Percentiles rank a stretch among this genome's conserved stretches.
phyloP scores from a whole-genome alignment of 2,888 invertebrate species.

The Drosophila percnosoma region DNA sequence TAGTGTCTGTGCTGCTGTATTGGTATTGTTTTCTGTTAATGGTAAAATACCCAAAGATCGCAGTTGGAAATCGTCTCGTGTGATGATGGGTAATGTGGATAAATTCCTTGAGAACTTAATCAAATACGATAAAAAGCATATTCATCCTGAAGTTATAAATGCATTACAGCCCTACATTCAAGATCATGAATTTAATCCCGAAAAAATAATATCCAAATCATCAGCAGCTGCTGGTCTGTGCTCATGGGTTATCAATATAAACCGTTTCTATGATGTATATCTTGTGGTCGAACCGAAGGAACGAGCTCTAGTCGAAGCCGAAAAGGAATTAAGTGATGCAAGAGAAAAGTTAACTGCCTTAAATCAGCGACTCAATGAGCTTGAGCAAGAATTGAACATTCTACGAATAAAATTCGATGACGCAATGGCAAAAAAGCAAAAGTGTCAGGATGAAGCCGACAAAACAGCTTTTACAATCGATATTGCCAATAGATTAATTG shows the following conservation, averaged over 20 bases:
- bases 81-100: conserved; percentile 96
- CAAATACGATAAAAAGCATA: conserved; percentile 97
- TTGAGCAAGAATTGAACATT: conserved; percentile 90
- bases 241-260: conserved; percentile 97
- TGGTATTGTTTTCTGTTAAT: conserved; percentile 92
- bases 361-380: conserved; percentile 89
- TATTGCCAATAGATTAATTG: conserved; percentile 95
- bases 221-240: conserved; percentile 96
- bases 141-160: conserved; percentile 94
- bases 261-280: conserved; percentile 95
- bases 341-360: conserved; percentile 91
- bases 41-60: conserved; percentile 96
- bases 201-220: conserved; percentile 93
- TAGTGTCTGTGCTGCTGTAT: conserved; percentile 93
- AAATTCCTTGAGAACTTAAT: conserved; percentile 92
- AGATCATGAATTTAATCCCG: conserved; percentile 92
- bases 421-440: conserved; percentile 93
- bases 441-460: conserved; percentile 97
- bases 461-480: conserved; percentile 95
- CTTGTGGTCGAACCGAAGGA: conserved; percentile 97
- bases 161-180: conserved; percentile 87
- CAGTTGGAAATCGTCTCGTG: conserved; percentile 96
- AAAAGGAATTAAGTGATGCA: conserved; percentile 92
- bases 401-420: conserved; percentile 93
- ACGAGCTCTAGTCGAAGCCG: conserved; percentile 93